These are phyloP conservation scores for Bursaphelenchus okinawaensis DNA, from an alignment of 2,888 invertebrate genomes.

Conservation along the genomic window DNA sequence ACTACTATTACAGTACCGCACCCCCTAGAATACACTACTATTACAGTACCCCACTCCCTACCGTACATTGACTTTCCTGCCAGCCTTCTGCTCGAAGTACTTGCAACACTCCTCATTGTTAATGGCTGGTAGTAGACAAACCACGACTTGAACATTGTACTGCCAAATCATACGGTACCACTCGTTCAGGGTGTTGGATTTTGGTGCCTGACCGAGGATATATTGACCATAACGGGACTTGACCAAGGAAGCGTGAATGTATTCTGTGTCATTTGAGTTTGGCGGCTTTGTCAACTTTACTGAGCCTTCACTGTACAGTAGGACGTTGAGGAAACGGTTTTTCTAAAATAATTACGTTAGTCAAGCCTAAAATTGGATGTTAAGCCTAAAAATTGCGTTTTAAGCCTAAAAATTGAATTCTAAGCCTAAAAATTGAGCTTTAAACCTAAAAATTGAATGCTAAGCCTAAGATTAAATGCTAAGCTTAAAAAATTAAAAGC, in stretches of 20 bases:
- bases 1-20: no score
- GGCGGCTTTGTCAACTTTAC: conserved; percentile 8
- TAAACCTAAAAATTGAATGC: no score
- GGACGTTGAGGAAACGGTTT: conserved; percentile 16
- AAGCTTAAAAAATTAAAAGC: no score
- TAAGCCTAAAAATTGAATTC: neutral
- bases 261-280: conserved; percentile 8
- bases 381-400: no score
- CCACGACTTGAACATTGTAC: conserved; percentile 10
- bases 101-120: conserved; percentile 8
- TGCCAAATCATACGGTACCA: conserved; percentile 23
- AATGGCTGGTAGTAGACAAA: conserved; percentile 15
- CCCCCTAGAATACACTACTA: no score
- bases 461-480: no score
- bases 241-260: conserved; percentile 16
- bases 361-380: neutral
- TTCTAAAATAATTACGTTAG: conserved; percentile 1
- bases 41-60: no score
- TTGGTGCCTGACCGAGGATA: conserved; percentile 17
- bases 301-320: conserved; percentile 17
- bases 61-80: conserved; percentile 16
- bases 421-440: no score
- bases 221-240: conserved; percentile 13
- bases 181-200: conserved; percentile 9
- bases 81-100: conserved; percentile 14